Percentiles rank a stretch among this genome's conserved stretches.
Conservation (phyloP, 2,888 invertebrate genomes). For the Euproctis similis region DNA sequence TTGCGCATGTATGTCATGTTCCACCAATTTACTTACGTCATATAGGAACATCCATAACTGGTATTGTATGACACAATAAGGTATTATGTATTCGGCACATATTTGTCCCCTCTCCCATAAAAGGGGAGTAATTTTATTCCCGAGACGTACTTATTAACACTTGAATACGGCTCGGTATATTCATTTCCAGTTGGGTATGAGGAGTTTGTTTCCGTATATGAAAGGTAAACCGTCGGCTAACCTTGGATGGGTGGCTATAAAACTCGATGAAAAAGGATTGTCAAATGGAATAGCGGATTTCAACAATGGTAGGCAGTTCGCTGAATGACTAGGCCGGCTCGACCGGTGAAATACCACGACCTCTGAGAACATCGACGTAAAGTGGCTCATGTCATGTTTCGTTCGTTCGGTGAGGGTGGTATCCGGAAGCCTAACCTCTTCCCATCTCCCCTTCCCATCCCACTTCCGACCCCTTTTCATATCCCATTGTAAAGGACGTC, state of each 20-base stretch:
- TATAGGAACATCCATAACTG: conserved; percentile 11
- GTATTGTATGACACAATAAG: conserved; percentile 11
- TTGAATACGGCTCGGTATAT: conserved; percentile 24
- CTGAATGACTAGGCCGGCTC: too few species aligned
- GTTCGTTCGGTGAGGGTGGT: too few species aligned
- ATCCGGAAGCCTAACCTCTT: too few species aligned
- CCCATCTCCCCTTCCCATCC: too few species aligned
- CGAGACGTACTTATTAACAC: conserved; percentile 28
- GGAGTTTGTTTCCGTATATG: conserved; percentile 23
- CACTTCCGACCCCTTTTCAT: too few species aligned
- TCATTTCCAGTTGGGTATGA: conserved; percentile 15
- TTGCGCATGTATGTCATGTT: too few species aligned
- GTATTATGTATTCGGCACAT: conserved; percentile 19
- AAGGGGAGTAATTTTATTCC: conserved; percentile 25
- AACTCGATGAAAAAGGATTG: not conserved
- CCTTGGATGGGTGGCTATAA: conserved; percentile 7
- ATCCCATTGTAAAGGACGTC: too few species aligned
- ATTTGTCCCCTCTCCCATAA: conserved; percentile 16
- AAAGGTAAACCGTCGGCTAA: conserved; percentile 10
- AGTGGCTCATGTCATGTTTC: too few species aligned
- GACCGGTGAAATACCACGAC: too few species aligned
- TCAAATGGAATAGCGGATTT: too few species aligned
- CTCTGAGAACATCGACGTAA: too few species aligned
- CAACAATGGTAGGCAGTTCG: too few species aligned
- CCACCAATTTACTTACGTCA: conserved; percentile 11